phyloP scores from a whole-genome alignment of 2,113 vertebrate species.

The Zosterops japonicus region DNA sequence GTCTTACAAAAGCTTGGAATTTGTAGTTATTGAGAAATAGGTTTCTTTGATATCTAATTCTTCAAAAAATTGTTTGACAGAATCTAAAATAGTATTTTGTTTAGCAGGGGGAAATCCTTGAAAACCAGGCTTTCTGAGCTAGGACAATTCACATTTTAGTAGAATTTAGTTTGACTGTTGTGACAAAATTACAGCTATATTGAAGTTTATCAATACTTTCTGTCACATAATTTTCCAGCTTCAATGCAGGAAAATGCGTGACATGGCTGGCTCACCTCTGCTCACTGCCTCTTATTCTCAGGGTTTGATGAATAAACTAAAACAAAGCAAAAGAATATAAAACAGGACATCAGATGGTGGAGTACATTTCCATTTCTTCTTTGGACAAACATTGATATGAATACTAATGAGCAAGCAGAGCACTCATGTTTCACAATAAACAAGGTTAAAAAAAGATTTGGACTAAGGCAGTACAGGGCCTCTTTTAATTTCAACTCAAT shows the following conservation, averaged over 20 bases:
- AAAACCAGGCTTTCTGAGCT: not conserved
- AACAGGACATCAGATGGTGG: not conserved
- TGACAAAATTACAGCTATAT: not conserved
- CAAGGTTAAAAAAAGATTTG: not conserved
- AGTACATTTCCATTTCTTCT: not conserved
- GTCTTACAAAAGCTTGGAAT: not conserved
- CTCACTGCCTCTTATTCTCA: not conserved
- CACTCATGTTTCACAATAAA: not conserved
- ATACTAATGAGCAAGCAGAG: not conserved
- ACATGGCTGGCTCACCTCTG: not conserved
- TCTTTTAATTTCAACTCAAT: not conserved
- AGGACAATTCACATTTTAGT: not conserved
- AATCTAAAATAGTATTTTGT: not conserved
- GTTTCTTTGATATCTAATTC: not conserved
- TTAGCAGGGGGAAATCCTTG: not conserved
- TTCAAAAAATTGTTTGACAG: not conserved
- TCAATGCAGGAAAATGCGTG: not conserved
- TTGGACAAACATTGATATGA: not conserved
- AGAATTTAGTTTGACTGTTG: not conserved
- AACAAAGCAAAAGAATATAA: constrained; percentile 3
- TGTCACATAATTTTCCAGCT: not conserved
- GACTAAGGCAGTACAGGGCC: not conserved
- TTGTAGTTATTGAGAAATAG: not conserved
- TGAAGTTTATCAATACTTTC: not conserved
- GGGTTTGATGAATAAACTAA: not conserved